Evolutionary conservation across 2,113 vertebrate species (phyloP).

Genomic region (Arothron firmamentum): DNA sequence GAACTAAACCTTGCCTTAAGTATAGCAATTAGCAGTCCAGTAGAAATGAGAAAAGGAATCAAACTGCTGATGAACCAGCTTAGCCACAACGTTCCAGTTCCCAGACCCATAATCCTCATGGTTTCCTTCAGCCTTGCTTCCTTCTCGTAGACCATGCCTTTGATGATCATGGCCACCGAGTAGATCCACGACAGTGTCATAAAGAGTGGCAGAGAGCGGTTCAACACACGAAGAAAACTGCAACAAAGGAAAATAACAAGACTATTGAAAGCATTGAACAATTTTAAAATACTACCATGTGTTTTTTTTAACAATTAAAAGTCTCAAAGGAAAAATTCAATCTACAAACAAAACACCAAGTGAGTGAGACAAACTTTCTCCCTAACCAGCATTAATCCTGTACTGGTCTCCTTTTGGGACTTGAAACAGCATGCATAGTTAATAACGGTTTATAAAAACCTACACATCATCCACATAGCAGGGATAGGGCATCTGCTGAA

Average conservation of each 20-base stretch:
- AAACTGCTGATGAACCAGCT: conserved; percentile 91
- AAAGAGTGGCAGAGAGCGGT: conserved; percentile 86
- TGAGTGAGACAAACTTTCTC: background rate
- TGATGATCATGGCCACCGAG: conserved; percentile 89
- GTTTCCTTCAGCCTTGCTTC: conserved; percentile 86
- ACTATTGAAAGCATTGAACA: background rate
- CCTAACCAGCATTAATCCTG: background rate
- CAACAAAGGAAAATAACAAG: background rate
- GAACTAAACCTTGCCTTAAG: conserved; percentile 76
- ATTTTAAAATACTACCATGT: too few species aligned
- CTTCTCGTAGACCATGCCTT: conserved; percentile 88
- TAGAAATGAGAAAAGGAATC: conserved; percentile 83
- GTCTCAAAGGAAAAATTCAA: too few species aligned
- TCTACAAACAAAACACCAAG: too few species aligned
- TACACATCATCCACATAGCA: conserved; percentile 88
- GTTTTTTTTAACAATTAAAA: background rate
- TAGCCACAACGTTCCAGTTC: conserved; percentile 81
- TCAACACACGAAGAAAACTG: conserved; percentile 86
- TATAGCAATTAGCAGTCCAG: conserved; percentile 77
- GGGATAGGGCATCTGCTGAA: conserved; percentile 93
- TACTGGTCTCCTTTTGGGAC: background rate
- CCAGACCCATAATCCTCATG: conserved; percentile 88
- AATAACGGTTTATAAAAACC: conserved; percentile 45
- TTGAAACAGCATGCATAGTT: background rate
- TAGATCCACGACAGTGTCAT: conserved; percentile 92